Evolutionary conservation across 2,888 invertebrate genomes (phyloP), one percentile per base, ranked within the genome.

Genomic region (Latheticus oryzae): DNA sequence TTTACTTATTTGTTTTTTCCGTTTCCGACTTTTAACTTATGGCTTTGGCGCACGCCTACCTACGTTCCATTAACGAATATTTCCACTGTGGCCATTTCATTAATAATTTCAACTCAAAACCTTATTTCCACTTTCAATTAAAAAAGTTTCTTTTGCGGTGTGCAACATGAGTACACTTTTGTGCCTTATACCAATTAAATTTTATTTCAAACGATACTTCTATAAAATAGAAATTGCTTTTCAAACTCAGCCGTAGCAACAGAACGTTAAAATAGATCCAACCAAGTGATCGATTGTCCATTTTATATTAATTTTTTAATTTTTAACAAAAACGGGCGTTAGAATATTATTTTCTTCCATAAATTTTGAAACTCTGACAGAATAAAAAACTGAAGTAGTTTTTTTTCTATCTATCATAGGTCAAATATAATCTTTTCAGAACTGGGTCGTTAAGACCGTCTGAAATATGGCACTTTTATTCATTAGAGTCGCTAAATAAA

Each of bases 1-100:
- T 65, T 65, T 66, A 67, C 64, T 70, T 66, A 67, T 71, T 71
- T 67, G 70, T 66, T 67, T 68, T 69, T 71, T 69, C 68, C 68
- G 63, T 57, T 65, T 65, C 65, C 64, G 50, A 50, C 43, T 63
- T 12, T 5, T 68, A 63, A 72, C 66, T 70, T 72, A 71, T 70
- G 60, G 68, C 66, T 64, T 67, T 67, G 56, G 50, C 61, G 65
- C 72, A 72, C 72, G 69, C 71, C 70, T 67, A 8, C 24, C 26
- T n/a, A 15, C 47, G 8, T n/a, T 24, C 24, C 28, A 19, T 9
- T 8, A 19, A 15, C 9, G 28, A 12, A n/a, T n/a, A n/a, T n/a
- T 28, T 28, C 8, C 28, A 28, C 28, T 9, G 33, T 13, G 47
- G 11, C 32, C n/a, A 28, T 38, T 38, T 32, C 28, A 19, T 21